Evolutionary conservation across 1,140 invertebrate genomes (phyloP).

Genomic region (Drosophila fuyamai): DNA sequence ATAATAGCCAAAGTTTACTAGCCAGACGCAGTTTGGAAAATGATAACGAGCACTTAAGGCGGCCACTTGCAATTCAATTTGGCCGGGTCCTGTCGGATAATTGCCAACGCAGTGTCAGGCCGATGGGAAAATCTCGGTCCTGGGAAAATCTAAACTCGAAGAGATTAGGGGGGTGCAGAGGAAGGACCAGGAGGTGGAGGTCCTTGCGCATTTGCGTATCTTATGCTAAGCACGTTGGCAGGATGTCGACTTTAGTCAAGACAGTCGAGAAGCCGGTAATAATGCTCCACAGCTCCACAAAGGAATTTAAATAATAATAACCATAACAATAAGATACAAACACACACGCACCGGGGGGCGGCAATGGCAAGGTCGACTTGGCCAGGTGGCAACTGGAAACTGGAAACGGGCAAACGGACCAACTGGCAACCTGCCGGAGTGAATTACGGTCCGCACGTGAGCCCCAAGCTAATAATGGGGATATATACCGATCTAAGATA

Average conservation of each 20-base stretch:
- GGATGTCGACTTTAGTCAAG: constrained; percentile 49
- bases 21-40: constrained; percentile 52
- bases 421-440: constrained; percentile 15
- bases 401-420: background rate
- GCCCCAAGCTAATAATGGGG: constrained; percentile 30
- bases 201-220: constrained; percentile 54
- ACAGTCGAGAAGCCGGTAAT: constrained; percentile 43
- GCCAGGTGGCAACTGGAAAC: constrained; percentile 23
- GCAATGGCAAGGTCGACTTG: constrained; percentile 8
- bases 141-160: constrained; percentile 11
- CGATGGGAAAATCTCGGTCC: constrained; percentile 35
- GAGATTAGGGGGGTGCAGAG: background rate
- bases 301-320: constrained; percentile 64
- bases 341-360: constrained; percentile 3
- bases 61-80: constrained; percentile 74
- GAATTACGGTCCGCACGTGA: constrained; percentile 46
- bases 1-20: constrained; percentile 45
- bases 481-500: constrained; percentile 36
- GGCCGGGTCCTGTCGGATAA: constrained; percentile 31
- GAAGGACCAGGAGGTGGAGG: background rate
- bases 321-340: constrained; percentile 50
- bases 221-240: constrained; percentile 71
- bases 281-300: constrained; percentile 54
- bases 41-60: constrained; percentile 54
- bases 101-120: constrained; percentile 31